Percentiles rank a stretch among this genome's conserved stretches.
Conservation (phyloP, 1,140 invertebrate species). For the Eriocheir sinensis region DNA sequence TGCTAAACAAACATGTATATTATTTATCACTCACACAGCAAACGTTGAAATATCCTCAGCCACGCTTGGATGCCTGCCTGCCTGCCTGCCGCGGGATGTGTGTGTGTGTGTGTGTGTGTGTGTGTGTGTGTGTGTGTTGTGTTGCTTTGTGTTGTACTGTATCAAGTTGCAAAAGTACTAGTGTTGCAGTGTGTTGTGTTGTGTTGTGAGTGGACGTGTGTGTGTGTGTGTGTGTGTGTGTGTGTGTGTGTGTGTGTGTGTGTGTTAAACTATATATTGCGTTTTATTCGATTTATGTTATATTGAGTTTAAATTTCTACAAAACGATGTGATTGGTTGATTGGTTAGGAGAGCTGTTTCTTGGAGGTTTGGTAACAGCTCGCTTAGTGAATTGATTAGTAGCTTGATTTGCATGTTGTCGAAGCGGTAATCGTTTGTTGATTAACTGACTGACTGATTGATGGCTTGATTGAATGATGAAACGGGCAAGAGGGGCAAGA, state of each 20-base stretch:
- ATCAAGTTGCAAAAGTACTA: neutral
- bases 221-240: constrained; percentile 13
- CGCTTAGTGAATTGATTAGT: too few species aligned
- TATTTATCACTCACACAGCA: constrained; percentile 3
- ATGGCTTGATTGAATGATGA: too few species aligned
- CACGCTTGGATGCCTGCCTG: neutral
- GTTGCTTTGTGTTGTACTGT: neutral
- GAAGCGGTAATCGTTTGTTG: too few species aligned
- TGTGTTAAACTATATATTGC: too few species aligned
- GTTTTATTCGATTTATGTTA: too few species aligned
- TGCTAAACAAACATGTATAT: neutral
- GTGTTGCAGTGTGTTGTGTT: neutral
- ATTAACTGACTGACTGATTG: too few species aligned
- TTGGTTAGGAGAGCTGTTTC: too few species aligned
- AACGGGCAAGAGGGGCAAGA: too few species aligned
- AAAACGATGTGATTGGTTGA: too few species aligned
- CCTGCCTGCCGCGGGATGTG: neutral
- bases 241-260: constrained; percentile 36
- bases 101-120: constrained; percentile 46
- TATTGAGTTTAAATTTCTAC: too few species aligned
- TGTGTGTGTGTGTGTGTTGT: constrained; percentile 32
- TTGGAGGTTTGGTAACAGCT: too few species aligned
- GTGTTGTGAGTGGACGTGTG: neutral
- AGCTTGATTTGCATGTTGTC: too few species aligned
- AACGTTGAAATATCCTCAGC: constrained; percentile 14